Evolutionary conservation across 2,888 invertebrate genomes (phyloP).

Genomic region (Cephus pygmeus): DNA sequence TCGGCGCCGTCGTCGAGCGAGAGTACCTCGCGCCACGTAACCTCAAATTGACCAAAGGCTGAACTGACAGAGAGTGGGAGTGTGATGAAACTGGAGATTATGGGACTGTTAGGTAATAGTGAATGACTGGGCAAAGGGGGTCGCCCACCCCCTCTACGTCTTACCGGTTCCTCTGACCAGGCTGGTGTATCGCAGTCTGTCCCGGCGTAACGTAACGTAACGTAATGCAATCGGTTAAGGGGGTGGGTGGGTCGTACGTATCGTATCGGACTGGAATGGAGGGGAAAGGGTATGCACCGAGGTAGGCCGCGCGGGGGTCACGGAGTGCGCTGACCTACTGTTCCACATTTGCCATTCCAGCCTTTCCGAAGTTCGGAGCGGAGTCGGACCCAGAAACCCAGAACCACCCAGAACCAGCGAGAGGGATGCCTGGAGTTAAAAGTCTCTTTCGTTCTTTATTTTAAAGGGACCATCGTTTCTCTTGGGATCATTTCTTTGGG

Average conservation of each 20-base stretch:
- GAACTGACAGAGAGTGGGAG: too few species aligned
- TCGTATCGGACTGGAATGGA: conserved; percentile 1
- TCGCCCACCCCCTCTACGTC: too few species aligned
- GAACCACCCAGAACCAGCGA: conserved; percentile 22
- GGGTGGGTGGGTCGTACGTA: conserved; percentile 16
- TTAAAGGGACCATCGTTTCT: too few species aligned
- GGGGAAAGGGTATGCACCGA: conserved; percentile 27
- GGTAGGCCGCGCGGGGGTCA: conserved; percentile 59
- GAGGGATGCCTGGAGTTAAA: background rate
- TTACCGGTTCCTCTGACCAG: too few species aligned
- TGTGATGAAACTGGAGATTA: too few species aligned
- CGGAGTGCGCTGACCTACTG: conserved; percentile 65
- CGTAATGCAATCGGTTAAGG: conserved; percentile 38
- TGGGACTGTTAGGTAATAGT: too few species aligned
- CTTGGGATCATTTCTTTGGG: too few species aligned
- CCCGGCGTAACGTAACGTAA: conserved; percentile 31
- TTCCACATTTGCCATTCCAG: conserved; percentile 61
- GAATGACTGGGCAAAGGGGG: too few species aligned
- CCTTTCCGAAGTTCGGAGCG: conserved; percentile 56
- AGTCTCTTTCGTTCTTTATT: too few species aligned
- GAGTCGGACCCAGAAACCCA: conserved; percentile 52
- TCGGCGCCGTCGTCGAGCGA: too few species aligned
- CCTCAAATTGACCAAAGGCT: too few species aligned
- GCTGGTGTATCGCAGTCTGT: background rate
- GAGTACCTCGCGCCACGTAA: too few species aligned